A percentile compares a stretch with the other conserved stretches of the same genome.
phyloP scores from a whole-genome alignment of 2,888 invertebrate species.

The Campoletis raptor region DNA sequence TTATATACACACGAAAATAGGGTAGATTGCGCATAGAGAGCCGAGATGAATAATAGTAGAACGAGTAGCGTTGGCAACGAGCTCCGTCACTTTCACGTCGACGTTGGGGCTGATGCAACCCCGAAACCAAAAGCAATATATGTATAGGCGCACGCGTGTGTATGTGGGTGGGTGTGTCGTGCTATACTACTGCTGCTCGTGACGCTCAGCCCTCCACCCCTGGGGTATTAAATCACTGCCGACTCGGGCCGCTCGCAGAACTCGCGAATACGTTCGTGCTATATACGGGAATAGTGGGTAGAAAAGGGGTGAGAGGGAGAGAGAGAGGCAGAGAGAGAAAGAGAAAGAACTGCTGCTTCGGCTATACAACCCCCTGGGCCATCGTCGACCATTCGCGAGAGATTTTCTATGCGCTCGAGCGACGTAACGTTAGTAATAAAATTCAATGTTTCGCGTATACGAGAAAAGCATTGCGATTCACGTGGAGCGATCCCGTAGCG shows the following conservation, averaged over 20 bases:
- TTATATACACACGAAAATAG: not conserved
- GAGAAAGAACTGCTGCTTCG: constrained; percentile 30
- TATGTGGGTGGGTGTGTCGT: not conserved
- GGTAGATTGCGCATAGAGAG: constrained; percentile 42
- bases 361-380: constrained; percentile 57
- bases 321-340: constrained; percentile 24
- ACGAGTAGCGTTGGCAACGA: constrained; percentile 66
- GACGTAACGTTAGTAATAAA: constrained; percentile 50
- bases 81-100: constrained; percentile 67
- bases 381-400: constrained; percentile 55
- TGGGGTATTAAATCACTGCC: constrained; percentile 73
- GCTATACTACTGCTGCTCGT: constrained; percentile 65
- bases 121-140: constrained; percentile 24
- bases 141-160: not conserved
- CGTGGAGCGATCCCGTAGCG: constrained; percentile 20
- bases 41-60: constrained; percentile 66
- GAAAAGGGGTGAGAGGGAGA: constrained; percentile 10
- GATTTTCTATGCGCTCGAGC: constrained; percentile 54
- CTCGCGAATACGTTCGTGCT: constrained; percentile 65
- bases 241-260: constrained; percentile 64
- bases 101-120: constrained; percentile 42
- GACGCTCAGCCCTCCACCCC: constrained; percentile 68
- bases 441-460: constrained; percentile 50
- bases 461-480: constrained; percentile 17
- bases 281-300: constrained; percentile 57